A percentile compares a stretch with the other conserved stretches of the same genome.
phyloP scores from a whole-genome alignment of 2,797 vertebrate genomes.

The Pipistrellus kuhlii region DNA sequence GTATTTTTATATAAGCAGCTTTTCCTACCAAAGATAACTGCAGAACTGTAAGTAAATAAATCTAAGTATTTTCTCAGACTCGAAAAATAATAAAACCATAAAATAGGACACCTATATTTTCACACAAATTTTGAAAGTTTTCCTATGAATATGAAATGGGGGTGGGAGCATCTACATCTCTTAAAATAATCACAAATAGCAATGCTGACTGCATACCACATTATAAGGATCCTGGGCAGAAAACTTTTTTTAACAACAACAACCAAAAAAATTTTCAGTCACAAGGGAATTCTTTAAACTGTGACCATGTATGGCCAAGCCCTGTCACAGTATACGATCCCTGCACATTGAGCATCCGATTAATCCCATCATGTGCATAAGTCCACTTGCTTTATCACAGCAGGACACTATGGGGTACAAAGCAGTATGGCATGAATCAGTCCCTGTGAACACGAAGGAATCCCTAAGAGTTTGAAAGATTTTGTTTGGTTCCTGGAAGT shows the following conservation, averaged over 20 bases:
- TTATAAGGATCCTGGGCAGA: slow-evolving; percentile 4
- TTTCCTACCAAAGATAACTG: slow-evolving; percentile 13
- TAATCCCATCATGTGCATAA: slow-evolving; percentile 54
- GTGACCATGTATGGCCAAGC: background rate
- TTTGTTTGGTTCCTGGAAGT: slow-evolving; percentile 56
- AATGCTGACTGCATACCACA: background rate
- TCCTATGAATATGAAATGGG: slow-evolving; percentile 24
- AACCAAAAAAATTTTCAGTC: background rate
- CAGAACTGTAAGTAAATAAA: background rate
- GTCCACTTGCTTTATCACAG: slow-evolving; percentile 28
- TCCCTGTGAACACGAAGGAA: slow-evolving; percentile 75
- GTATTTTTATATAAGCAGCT: background rate
- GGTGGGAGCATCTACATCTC: background rate
- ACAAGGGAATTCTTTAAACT: slow-evolving; percentile 27
- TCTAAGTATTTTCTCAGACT: background rate
- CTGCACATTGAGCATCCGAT: background rate
- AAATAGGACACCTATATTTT: slow-evolving; percentile 8
- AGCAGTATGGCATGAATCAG: slow-evolving; percentile 41
- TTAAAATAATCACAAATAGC: slow-evolving; percentile 27
- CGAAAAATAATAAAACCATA: background rate
- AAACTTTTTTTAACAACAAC: background rate
- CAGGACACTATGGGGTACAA: slow-evolving; percentile 73
- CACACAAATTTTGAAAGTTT: slow-evolving; percentile 1
- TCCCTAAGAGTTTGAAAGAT: slow-evolving; percentile 71
- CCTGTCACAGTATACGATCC: background rate